Evolutionary conservation across 1,140 invertebrate genomes (phyloP).

Genomic region (Centruroides sculpturatus): DNA sequence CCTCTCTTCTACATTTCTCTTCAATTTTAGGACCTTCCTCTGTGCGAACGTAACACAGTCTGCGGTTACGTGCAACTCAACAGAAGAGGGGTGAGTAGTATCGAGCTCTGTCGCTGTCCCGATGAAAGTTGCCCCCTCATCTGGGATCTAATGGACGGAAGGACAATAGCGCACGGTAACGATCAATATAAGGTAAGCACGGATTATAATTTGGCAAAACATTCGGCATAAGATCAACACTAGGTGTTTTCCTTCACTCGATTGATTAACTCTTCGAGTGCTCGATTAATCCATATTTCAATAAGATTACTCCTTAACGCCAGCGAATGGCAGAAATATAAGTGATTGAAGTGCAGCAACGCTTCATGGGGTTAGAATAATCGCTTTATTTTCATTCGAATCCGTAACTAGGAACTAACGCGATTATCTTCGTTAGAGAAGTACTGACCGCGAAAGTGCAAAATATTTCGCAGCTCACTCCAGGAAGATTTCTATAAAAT

Average conservation of each 20-base stretch:
- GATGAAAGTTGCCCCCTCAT: constrained; percentile 20
- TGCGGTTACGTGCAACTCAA: constrained; percentile 31
- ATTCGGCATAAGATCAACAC: no score
- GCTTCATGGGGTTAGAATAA: not conserved
- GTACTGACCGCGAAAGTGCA: not conserved
- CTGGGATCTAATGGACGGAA: constrained; percentile 28
- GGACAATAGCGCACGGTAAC: constrained; percentile 28
- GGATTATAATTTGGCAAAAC: no score
- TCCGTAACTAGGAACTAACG: no score
- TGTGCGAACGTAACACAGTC: constrained; percentile 21
- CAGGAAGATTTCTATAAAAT: no score
- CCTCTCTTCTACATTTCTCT: not conserved
- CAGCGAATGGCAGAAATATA: no score
- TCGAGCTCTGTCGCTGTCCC: constrained; percentile 24
- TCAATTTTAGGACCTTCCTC: constrained; percentile 8
- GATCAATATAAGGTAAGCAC: constrained; percentile 30
- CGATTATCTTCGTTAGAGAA: not conserved
- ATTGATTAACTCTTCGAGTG: no score
- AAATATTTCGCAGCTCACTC: no score
- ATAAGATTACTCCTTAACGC: no score
- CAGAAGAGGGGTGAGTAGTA: constrained; percentile 24
- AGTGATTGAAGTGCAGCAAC: not conserved
- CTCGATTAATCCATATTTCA: no score
- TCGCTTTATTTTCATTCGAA: not conserved
- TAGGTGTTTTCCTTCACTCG: no score